Conservation (phyloP, 2,888 invertebrate genomes). For the Mimas tiliae region DNA sequence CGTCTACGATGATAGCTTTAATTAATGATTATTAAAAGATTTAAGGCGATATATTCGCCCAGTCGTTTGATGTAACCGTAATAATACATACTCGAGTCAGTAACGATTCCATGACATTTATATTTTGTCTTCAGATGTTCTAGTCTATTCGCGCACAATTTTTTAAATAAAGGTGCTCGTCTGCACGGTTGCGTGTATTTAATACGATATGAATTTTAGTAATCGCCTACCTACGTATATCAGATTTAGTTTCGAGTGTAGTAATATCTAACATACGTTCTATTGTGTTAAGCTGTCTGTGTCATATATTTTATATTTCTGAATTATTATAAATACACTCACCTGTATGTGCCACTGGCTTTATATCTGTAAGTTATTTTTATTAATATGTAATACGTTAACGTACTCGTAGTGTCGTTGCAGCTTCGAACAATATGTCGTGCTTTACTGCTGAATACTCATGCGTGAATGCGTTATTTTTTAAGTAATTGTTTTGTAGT, state of each 20-base stretch:
- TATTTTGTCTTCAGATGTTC: slow-evolving; percentile 69
- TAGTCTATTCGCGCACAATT: slow-evolving; percentile 82
- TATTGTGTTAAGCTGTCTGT: slow-evolving; percentile 72
- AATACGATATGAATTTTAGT: slow-evolving; percentile 65
- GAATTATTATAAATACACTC: slow-evolving; percentile 63
- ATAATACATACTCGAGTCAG: slow-evolving; percentile 41
- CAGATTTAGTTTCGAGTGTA: slow-evolving; percentile 57
- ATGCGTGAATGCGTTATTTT: slow-evolving; percentile 78
- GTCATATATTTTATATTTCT: slow-evolving; percentile 80
- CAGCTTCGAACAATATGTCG: slow-evolving; percentile 82
- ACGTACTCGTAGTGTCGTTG: slow-evolving; percentile 76
- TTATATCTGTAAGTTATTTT: slow-evolving; percentile 62
- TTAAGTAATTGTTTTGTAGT: slow-evolving; percentile 68
- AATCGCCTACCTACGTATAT: slow-evolving; percentile 53
- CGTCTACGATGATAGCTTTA: not conserved
- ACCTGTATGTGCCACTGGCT: slow-evolving; percentile 80
- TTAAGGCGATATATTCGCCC: slow-evolving; percentile 42
- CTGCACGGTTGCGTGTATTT: slow-evolving; percentile 72
- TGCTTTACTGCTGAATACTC: slow-evolving; percentile 85
- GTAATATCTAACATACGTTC: slow-evolving; percentile 49
- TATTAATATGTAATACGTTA: slow-evolving; percentile 45
- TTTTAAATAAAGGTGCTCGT: slow-evolving; percentile 72
- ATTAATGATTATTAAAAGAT: slow-evolving; percentile 52
- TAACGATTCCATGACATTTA: slow-evolving; percentile 70
- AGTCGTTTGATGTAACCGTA: slow-evolving; percentile 36